A percentile compares a stretch with the other conserved stretches of the same genome.
Conservation (phyloP, 2,113 vertebrate species). For the Charina bottae region DNA sequence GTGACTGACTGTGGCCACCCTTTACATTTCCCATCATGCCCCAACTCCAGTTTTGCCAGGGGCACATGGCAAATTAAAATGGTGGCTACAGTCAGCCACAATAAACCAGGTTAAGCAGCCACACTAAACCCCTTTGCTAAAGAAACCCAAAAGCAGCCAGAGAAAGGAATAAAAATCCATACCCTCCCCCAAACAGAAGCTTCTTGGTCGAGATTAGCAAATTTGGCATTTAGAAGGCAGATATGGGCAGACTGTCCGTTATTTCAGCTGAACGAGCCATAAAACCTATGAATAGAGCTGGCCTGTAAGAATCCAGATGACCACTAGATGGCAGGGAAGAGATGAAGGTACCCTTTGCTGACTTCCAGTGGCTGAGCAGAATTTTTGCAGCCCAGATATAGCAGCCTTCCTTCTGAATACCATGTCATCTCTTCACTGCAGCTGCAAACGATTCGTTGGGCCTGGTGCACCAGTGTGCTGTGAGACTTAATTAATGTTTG, state of each 20-base stretch:
- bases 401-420: background rate
- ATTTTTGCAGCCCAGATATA: background rate
- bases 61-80: background rate
- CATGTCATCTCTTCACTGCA: conserved; percentile 29
- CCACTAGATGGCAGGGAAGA: background rate
- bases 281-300: background rate
- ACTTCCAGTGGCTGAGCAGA: background rate
- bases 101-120: background rate
- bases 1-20: background rate
- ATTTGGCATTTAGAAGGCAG: background rate
- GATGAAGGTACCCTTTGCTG: background rate
- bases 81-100: background rate
- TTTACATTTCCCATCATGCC: background rate
- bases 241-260: background rate
- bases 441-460: conserved; percentile 23
- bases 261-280: background rate
- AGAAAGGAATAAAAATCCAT: background rate
- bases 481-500: conserved; percentile 66
- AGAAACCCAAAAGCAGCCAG: background rate
- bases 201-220: background rate
- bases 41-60: background rate
- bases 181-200: background rate
- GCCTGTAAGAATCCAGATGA: background rate
- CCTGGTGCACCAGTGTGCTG: conserved; percentile 18
- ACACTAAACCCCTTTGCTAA: background rate